A percentile compares a stretch with the other conserved stretches of the same genome.
These are phyloP conservation scores for Perca fluviatilis DNA, from an alignment of 2,113 vertebrate species.

Conservation along the genomic window DNA sequence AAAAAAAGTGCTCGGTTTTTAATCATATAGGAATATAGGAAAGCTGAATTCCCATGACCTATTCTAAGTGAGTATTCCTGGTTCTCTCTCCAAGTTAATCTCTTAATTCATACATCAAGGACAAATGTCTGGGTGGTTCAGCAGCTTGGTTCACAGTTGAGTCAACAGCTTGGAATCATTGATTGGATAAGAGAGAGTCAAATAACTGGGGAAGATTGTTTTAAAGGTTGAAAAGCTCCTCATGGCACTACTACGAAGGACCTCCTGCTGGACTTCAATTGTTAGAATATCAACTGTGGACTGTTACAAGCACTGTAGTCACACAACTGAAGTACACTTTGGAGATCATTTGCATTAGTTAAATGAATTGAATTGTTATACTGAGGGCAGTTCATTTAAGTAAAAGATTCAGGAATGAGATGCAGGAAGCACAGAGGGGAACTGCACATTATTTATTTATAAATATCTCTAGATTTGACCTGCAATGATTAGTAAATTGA, in stretches of 20 bases:
- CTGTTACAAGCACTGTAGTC: not conserved
- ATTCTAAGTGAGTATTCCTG: not conserved
- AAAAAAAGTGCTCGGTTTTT: not conserved
- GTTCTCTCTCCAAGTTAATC: constrained; percentile 39
- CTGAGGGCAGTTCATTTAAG: not conserved
- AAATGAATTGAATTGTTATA: not conserved
- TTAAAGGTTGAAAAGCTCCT: constrained; percentile 11
- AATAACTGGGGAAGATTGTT: constrained; percentile 17
- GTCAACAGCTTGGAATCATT: constrained; percentile 39
- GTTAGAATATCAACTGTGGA: not conserved
- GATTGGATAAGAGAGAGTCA: constrained; percentile 41
- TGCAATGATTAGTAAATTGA: not conserved
- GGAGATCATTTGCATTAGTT: not conserved
- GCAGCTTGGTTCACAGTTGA: constrained; percentile 26
- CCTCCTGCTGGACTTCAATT: not conserved
- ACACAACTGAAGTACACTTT: not conserved
- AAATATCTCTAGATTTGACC: not conserved
- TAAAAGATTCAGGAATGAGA: not conserved
- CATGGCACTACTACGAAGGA: not conserved
- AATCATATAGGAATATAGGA: not conserved
- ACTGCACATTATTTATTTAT: not conserved
- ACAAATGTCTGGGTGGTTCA: constrained; percentile 49
- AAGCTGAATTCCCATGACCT: not conserved
- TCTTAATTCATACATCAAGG: constrained; percentile 66
- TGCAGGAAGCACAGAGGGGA: not conserved